phyloP scores from a whole-genome alignment of 2,797 vertebrate genomes.

The Pseudopleuronectes americanus region DNA sequence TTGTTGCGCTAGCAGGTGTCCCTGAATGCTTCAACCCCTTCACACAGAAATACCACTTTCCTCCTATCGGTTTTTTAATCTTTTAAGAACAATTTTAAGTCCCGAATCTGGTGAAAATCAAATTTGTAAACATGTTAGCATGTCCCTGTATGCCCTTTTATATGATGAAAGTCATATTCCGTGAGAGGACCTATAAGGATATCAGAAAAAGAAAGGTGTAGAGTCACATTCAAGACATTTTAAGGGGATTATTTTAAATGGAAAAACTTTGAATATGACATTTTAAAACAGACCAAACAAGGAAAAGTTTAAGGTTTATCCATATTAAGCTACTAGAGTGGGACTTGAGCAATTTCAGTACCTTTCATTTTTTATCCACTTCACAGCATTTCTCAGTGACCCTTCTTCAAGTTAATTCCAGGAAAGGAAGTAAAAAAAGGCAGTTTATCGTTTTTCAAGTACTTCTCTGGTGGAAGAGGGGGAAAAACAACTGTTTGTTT shows the following conservation, averaged over 20 bases:
- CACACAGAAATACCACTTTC: background rate
- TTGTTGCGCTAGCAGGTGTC: background rate
- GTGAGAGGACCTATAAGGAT: no score
- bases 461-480: background rate
- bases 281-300: no score
- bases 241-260: no score
- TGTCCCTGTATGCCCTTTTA: no score
- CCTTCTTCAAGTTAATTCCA: background rate
- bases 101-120: no score
- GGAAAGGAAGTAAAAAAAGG: background rate
- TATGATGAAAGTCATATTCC: no score
- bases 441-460: conserved; percentile 13
- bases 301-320: no score
- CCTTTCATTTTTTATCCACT: background rate
- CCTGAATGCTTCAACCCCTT: background rate
- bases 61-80: background rate
- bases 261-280: no score
- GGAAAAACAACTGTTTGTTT: background rate
- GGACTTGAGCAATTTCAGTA: background rate
- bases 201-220: no score
- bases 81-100: background rate
- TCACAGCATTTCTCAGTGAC: background rate
- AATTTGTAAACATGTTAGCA: no score
- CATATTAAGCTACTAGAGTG: no score
- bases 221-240: no score